Base-by-base conservation (phyloP, 1,140 invertebrate species). In the Octopus bimaculoides region DNA sequence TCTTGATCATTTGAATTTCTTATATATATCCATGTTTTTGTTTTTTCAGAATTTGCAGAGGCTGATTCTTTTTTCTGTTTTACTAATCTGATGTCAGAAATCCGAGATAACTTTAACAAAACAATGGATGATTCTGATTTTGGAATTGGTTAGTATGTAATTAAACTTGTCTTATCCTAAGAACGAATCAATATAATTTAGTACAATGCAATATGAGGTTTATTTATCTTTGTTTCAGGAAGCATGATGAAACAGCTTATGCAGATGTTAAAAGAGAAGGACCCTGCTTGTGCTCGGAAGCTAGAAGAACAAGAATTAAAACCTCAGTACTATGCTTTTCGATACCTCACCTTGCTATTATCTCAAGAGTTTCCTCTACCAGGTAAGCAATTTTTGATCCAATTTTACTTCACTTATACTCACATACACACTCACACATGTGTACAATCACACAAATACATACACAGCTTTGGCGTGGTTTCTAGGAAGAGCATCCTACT, bases 31-130 rank as follows among this genome's bases (percentile, higher is more conserved):
- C 74, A 52, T 76, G 54, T 78, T 81, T 75, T 84, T 61, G n/a
- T 83, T 78, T 82, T 92, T 92, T 75, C 90, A 96, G 97, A 95
- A 88, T 92, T 96, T 89, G 97, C 98, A 0, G 98, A 99, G 90
- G 96, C 97, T 0, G 98, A 99, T 89, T 95, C 96, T 79, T 99
- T 99, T 89, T 99, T 97, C 89, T 98, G 97, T 87, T 99, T 99
- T 86, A 99, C 97, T 4, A 96, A 97, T 89, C 89, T 99, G 52
- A 99, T 99, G 97, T 93, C 93, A 3, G 97, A 99, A 90, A 98
- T 99, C 75, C 91, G 98, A 61, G 98, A 99, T 89, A 98, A 98
- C 87, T 99, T 99, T 89, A 98, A 99, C 81, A 88, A 90, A 87
- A 95, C 95, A 0, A 89, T 99, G 81, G 98, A 99, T 90, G 96